Percentiles rank a stretch among this genome's conserved stretches.
phyloP scores from a whole-genome alignment of 2,797 vertebrate species.

The Chaenodraco wilsoni region DNA sequence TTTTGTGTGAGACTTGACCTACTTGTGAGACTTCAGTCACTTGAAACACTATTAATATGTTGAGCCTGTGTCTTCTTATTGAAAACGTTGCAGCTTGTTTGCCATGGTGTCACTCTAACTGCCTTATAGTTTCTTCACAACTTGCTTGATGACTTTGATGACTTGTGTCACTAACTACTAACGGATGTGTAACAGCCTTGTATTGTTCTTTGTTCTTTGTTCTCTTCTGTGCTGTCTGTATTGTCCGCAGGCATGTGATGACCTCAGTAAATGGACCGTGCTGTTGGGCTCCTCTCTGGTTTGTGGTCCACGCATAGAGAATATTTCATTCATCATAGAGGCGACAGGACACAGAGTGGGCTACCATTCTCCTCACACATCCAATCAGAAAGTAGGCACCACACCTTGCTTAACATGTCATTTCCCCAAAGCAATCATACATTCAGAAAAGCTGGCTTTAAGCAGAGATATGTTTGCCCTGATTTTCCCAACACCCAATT shows the following conservation, averaged over 20 bases:
- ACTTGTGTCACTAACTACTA: slow-evolving; percentile 17
- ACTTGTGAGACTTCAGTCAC: neutral
- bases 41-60: neutral
- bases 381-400: slow-evolving; percentile 83
- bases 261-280: slow-evolving; percentile 91
- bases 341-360: slow-evolving; percentile 75
- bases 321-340: slow-evolving; percentile 94
- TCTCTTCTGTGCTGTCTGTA: slow-evolving; percentile 45
- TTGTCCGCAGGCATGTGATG: slow-evolving; percentile 87
- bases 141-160: neutral
- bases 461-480: neutral
- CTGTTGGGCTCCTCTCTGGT: slow-evolving; percentile 81
- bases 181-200: slow-evolving; percentile 21
- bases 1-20: no score
- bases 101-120: neutral
- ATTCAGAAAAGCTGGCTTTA: neutral
- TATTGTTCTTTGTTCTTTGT: slow-evolving; percentile 17
- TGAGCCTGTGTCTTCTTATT: neutral
- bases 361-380: slow-evolving; percentile 46
- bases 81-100: neutral
- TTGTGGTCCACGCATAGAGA: slow-evolving; percentile 79
- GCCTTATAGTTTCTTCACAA: neutral
- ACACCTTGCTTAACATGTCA: neutral
- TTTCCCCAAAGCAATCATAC: neutral
- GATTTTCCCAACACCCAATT: neutral